phyloP scores from a whole-genome alignment of 2,797 vertebrate species.

The Benthosema pterotum region DNA sequence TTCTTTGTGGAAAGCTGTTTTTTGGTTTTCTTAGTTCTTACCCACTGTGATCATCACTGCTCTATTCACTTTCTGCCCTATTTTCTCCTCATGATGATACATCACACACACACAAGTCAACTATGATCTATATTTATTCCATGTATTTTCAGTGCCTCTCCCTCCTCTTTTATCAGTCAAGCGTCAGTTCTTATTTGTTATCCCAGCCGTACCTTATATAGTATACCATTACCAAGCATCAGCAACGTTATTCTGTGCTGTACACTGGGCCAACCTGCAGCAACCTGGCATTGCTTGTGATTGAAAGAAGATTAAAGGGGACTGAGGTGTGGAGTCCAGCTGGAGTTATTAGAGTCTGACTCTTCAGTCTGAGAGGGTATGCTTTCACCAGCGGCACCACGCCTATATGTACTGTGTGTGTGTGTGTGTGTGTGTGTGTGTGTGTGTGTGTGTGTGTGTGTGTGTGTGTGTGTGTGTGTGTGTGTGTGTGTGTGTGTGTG shows the following conservation, averaged over 20 bases:
- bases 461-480: conserved; percentile 9
- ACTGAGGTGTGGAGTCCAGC: conserved; percentile 30
- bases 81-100: conserved; percentile 10
- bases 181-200: conserved; percentile 8
- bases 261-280: no score
- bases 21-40: conserved; percentile 6
- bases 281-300: conserved; percentile 9
- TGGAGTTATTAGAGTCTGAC: conserved; percentile 35
- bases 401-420: conserved; percentile 41
- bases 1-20: conserved; percentile 13
- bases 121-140: not conserved
- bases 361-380: conserved; percentile 33
- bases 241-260: no score
- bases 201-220: not conserved
- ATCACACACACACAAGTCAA: not conserved
- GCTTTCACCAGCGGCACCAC: conserved; percentile 51
- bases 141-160: not conserved
- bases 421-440: no score
- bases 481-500: conserved; percentile 1
- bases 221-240: no score
- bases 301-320: conserved; percentile 48
- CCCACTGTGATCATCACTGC: conserved; percentile 3
- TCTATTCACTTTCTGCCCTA: not conserved
- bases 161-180: not conserved
- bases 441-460: no score